Percentiles rank a stretch among this genome's conserved stretches.
These are phyloP conservation scores for Chrysotoxum bicinctum DNA, from an alignment of 2,888 invertebrate genomes.

Conservation along the genomic window DNA sequence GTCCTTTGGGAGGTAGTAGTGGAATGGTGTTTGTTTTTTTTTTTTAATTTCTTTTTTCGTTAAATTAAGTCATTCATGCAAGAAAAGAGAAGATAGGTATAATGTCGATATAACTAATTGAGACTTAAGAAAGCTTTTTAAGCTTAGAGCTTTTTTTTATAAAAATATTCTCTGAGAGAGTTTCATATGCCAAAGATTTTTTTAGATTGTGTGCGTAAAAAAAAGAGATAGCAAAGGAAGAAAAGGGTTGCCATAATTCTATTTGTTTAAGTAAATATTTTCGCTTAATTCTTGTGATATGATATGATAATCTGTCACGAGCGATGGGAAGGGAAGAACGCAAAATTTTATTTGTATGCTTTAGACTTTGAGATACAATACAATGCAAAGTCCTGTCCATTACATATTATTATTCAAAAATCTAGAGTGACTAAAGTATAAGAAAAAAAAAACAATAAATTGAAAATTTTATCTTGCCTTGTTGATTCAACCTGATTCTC, in stretches of 20 bases:
- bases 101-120: slow-evolving; percentile 39
- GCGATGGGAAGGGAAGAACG: too few species aligned
- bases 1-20: background rate
- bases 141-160: slow-evolving; percentile 33
- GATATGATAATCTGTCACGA: too few species aligned
- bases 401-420: too few species aligned
- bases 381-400: too few species aligned
- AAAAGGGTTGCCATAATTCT: slow-evolving; percentile 7
- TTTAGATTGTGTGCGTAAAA: background rate
- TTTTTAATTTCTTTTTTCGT: background rate
- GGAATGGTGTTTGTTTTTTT: background rate
- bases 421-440: too few species aligned
- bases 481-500: too few species aligned
- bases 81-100: slow-evolving; percentile 10
- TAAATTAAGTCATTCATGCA: slow-evolving; percentile 54
- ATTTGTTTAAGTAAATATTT: background rate
- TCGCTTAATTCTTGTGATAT: too few species aligned
- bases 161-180: background rate
- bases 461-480: too few species aligned
- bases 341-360: too few species aligned
- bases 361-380: too few species aligned
- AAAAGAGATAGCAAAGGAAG: background rate
- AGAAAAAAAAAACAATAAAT: too few species aligned
- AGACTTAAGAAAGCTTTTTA: slow-evolving; percentile 20
- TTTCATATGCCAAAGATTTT: background rate